Evolutionary conservation across 2,888 invertebrate genomes (phyloP), one percentile per base, ranked within the genome.

Genomic region (Notodonta dromedarius): DNA sequence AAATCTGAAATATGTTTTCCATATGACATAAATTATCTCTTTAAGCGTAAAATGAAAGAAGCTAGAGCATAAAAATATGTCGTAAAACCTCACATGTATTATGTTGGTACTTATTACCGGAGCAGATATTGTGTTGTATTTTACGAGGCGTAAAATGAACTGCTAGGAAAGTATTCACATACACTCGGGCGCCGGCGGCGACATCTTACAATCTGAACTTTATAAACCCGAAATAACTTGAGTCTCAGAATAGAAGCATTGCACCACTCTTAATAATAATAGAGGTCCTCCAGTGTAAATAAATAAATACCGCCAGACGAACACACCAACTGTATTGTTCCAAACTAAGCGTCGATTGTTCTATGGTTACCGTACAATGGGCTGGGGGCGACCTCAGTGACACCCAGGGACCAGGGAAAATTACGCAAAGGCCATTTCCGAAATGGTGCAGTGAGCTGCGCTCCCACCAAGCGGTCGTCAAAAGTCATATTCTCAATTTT

Each of bases 141-240:
- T 89, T 88, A 88, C 79, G 86, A 83, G 72, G 81, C 85, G 82
- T 88, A 82, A 86, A 86, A 84, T 83, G 77, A 76, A 79, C 80
- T 83, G 77, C 78, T 81, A 71, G 69, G 72, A 74, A 75, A 79
- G 77, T 75, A 72, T 71, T 69, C 60, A 67, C 62, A 72, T 65
- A 59, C 52, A 54, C 56, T 39, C 55, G 48, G 44, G 57, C 35
- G 55, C 56, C 56, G 44, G 35, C 46, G 52, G 48, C 50, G 57
- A 48, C 53, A 48, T 48, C 59, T 63, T 60, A 52, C 60, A 63
- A 63, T 63, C 53, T 53, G 35, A n/a, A 55, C 46, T 55, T 16
- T 53, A 35, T 54, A 63, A 63, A 59, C 51, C 55, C 58, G 35
- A 16, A 55, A 55, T 55, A 14, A 16, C 55, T 55, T 14, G 39